phyloP scores from a whole-genome alignment of 1,140 invertebrate species.

The Diorhabda sublineata region DNA sequence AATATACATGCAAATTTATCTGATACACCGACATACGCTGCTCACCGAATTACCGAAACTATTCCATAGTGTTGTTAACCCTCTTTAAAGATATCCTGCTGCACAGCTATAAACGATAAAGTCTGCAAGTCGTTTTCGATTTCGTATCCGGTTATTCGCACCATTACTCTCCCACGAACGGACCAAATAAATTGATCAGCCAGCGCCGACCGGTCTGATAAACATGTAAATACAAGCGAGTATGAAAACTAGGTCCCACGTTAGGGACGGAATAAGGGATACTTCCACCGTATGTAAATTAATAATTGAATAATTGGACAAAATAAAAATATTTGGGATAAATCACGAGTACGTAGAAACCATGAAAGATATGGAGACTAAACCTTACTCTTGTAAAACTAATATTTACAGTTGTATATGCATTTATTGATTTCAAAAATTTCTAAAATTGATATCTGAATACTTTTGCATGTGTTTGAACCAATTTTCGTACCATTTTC shows the following conservation, averaged over 20 bases:
- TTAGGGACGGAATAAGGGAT: too few species aligned
- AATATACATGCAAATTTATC: background rate
- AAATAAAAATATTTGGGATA: too few species aligned
- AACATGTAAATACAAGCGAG: conserved; percentile 17
- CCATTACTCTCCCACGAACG: conserved; percentile 15
- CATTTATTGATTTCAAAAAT: too few species aligned
- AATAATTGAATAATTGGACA: too few species aligned
- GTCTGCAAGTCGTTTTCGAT: conserved; percentile 1
- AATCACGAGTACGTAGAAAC: too few species aligned
- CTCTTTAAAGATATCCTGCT: background rate
- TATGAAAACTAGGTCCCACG: background rate
- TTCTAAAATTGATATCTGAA: too few species aligned
- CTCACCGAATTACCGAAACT: background rate
- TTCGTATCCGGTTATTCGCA: conserved; percentile 16
- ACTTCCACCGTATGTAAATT: too few species aligned
- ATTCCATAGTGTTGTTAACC: background rate
- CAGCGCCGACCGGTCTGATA: conserved; percentile 14
- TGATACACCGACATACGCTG: background rate
- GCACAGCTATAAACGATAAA: background rate
- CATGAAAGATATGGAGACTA: too few species aligned
- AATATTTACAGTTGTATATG: too few species aligned
- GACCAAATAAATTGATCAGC: conserved; percentile 7
- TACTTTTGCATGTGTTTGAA: too few species aligned
- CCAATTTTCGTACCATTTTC: too few species aligned
- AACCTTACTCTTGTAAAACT: too few species aligned